Conservation (phyloP, 2,797 vertebrate genomes). For the Myiothlypis chrysogaster region DNA sequence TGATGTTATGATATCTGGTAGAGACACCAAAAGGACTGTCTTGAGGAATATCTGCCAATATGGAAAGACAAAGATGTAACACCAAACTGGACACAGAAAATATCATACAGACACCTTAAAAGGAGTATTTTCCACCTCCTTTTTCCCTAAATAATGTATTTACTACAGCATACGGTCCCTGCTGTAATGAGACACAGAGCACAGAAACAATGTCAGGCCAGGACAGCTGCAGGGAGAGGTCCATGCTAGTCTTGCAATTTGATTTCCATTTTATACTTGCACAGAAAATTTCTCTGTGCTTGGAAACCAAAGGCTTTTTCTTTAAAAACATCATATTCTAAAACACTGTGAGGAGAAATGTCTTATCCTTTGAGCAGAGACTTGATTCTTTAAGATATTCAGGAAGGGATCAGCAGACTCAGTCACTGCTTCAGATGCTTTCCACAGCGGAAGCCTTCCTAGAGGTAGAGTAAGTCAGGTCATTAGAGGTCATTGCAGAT, state of each 20-base stretch:
- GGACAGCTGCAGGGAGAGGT: not conserved
- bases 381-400: not conserved
- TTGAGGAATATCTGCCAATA: not conserved
- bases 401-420: not conserved
- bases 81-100: not conserved
- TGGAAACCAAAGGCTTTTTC: not conserved
- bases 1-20: not conserved
- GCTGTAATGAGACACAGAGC: not conserved
- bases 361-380: not conserved
- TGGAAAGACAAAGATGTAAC: not conserved
- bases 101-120: not conserved
- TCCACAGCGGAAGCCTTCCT: not conserved
- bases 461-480: not conserved
- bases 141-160: not conserved
- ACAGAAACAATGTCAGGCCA: not conserved
- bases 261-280: not conserved
- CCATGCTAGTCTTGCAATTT: not conserved
- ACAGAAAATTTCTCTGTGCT: not conserved
- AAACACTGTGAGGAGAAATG: not conserved
- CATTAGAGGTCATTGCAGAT: not conserved
- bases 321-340: not conserved
- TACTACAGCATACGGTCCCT: not conserved
- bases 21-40: not conserved
- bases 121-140: not conserved
- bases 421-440: not conserved